phyloP scores from a whole-genome alignment of 2,113 vertebrate species.

The Xenopus laevis region DNA sequence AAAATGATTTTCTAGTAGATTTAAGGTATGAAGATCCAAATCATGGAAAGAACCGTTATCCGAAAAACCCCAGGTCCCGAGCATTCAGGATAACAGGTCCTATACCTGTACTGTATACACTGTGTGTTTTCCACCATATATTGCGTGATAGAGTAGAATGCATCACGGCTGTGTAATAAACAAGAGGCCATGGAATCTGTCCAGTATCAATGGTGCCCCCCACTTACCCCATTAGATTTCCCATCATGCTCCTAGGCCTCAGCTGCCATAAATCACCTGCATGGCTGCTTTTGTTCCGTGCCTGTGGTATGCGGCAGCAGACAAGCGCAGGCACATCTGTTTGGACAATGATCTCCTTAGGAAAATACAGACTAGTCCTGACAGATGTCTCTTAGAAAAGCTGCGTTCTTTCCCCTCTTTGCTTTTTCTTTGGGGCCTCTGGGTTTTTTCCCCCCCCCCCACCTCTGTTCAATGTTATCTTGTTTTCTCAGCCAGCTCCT shows the following conservation, averaged over 20 bases:
- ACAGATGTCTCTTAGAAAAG: neutral
- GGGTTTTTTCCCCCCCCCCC: no score
- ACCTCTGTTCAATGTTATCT: neutral
- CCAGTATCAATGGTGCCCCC: no score
- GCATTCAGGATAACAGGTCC: no score
- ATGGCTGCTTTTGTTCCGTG: neutral
- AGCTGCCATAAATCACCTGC: neutral
- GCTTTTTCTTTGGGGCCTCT: neutral
- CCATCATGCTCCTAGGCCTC: neutral
- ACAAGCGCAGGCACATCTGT: conserved; percentile 5
- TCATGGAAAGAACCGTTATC: no score
- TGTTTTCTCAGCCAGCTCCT: neutral
- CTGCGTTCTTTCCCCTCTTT: neutral
- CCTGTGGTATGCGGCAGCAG: neutral
- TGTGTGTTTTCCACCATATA: no score
- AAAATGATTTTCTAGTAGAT: no score
- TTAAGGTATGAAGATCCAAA: no score
- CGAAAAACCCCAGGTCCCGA: no score
- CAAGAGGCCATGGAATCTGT: no score
- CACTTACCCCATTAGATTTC: neutral
- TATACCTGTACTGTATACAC: no score
- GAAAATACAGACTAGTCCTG: neutral
- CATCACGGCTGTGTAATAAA: no score
- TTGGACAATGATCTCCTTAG: neutral
- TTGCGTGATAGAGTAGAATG: no score